Evolutionary conservation across 2,797 vertebrate genomes (phyloP).

Genomic region (Knipowitschia caucasica): DNA sequence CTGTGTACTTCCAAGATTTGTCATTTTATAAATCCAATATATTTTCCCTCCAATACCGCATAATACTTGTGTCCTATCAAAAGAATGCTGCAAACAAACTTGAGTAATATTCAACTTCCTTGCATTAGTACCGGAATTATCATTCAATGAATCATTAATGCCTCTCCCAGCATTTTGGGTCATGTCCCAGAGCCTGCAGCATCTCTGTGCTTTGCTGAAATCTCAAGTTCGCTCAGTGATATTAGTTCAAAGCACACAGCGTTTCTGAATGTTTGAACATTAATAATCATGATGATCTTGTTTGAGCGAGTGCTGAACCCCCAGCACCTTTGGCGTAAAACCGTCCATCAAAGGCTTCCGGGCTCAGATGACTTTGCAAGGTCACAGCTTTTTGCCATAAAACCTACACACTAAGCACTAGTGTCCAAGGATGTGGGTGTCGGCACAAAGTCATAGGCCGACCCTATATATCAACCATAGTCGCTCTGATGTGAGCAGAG

Average conservation of each 20-base stretch:
- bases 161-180: constrained; percentile 6
- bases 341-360: constrained; percentile 22
- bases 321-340: constrained; percentile 10
- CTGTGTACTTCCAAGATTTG: too few species aligned
- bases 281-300: constrained; percentile 22
- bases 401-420: constrained; percentile 27
- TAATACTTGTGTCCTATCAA: not conserved
- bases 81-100: not conserved
- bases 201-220: constrained; percentile 5
- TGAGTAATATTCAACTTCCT: not conserved
- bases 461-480: constrained; percentile 1
- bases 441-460: constrained; percentile 24
- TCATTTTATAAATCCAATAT: not conserved
- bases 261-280: constrained; percentile 12
- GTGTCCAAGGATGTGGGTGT: constrained; percentile 9
- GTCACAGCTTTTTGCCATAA: constrained; percentile 20
- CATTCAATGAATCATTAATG: not conserved
- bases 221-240: constrained; percentile 1
- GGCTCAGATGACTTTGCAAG: constrained; percentile 31
- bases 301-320: constrained; percentile 16
- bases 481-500: not conserved
- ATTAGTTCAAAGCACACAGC: constrained; percentile 4
- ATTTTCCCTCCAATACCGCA: not conserved
- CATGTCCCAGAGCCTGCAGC: not conserved
- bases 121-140: not conserved